Base-by-base conservation (phyloP, 2,113 vertebrate species). In the Athene noctua region DNA sequence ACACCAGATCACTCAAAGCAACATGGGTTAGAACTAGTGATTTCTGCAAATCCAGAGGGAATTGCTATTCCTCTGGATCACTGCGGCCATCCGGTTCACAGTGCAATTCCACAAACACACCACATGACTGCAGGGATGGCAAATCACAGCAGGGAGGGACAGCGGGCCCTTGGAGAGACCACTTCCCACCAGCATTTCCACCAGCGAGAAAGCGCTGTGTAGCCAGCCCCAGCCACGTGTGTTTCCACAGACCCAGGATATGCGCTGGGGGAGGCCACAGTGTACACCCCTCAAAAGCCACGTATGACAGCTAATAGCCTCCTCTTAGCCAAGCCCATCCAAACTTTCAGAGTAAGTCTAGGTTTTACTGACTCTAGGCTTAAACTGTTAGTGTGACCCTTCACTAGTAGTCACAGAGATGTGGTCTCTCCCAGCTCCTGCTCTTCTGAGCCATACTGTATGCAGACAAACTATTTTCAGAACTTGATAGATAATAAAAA, bases 131-230 rank as follows among this genome's bases (percentile, higher is more conserved):
- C 49, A 77, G 51, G 54, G 63, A 47, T 6, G 30, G 73, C 40
- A 62, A 65, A 63, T 23, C 77, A 22, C 9, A 6, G 61, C 0
- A 1, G 36, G 6, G 22, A 81, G 46, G 20, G 65, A 66, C 34
- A 74, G 62, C 0, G 0, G 63, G 73, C 71, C 10, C 30, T 49
- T n/a, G 91, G 30, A 58, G 66, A 49, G 26, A 34, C 4, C 51
- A 20, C 10, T 42, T 78, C 14, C 47, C 61, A 17, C 32, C 57
- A 29, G 77, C 3, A 1, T 22, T 46, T 29, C 68, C 38, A 42
- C 21, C 38, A 27, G 49, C 0, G 3, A 67, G 38, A 55, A 51
- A 34, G n/a, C 0, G 0, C 42, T 23, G 22, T 3, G 2, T 25
- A 54, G 22, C 34, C 51, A 84, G 59, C 44, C 27, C 10, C 0